Evolutionary conservation across 1,140 invertebrate genomes (phyloP).

Genomic region (Mamestra configurata): DNA sequence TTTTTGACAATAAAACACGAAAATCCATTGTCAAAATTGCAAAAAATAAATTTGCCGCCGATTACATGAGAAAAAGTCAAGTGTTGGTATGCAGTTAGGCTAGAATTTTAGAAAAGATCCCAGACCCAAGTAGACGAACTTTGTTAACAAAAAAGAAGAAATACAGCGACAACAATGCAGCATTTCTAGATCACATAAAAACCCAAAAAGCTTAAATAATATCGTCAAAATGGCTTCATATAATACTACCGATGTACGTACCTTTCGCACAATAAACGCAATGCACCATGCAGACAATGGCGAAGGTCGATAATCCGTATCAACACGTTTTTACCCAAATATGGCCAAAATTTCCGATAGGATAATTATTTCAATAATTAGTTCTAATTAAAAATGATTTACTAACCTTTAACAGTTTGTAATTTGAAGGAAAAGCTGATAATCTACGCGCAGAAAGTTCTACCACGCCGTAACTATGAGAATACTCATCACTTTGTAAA

Average conservation of each 20-base stretch:
- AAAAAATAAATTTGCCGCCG: slow-evolving; percentile 19
- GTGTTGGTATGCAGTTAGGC: background rate
- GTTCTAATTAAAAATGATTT: slow-evolving; percentile 60
- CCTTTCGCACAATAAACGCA: slow-evolving; percentile 78
- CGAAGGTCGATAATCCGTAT: slow-evolving; percentile 83
- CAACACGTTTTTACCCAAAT: slow-evolving; percentile 40
- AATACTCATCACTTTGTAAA: slow-evolving; percentile 87
- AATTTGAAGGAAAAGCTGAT: slow-evolving; percentile 79
- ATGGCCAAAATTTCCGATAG: slow-evolving; percentile 26
- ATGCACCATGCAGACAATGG: slow-evolving; percentile 87
- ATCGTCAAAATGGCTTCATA: slow-evolving; percentile 56
- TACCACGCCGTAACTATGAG: slow-evolving; percentile 87
- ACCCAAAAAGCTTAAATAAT: slow-evolving; percentile 20
- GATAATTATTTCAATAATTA: slow-evolving; percentile 37
- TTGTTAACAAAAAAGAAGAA: slow-evolving; percentile 2
- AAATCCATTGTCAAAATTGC: slow-evolving; percentile 9
- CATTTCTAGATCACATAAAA: slow-evolving; percentile 13
- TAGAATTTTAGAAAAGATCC: background rate
- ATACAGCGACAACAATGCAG: slow-evolving; percentile 46
- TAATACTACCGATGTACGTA: slow-evolving; percentile 60
- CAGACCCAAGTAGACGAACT: background rate
- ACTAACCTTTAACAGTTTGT: slow-evolving; percentile 84
- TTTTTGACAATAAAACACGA: background rate
- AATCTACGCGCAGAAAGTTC: slow-evolving; percentile 83
- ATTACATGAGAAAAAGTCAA: background rate